Evolutionary conservation across 2,888 invertebrate genomes (phyloP).

Genomic region (Caradrina kadenii): DNA sequence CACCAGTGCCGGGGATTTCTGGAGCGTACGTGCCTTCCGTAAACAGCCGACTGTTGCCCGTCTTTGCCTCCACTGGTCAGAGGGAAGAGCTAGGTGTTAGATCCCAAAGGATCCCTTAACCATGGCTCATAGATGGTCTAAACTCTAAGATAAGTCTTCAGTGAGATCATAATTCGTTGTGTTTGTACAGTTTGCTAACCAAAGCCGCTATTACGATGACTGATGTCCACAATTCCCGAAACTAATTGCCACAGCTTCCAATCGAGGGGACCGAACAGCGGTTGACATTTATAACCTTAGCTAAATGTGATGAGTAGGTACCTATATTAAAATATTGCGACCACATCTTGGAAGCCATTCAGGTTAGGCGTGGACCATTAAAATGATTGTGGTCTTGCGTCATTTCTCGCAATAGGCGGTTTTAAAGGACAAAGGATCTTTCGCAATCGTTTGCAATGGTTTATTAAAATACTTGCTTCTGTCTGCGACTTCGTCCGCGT

Average conservation of each 20-base stretch:
- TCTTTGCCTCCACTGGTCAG: no score
- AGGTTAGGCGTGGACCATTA: slow-evolving; percentile 34
- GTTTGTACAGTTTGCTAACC: neutral
- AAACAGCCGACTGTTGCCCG: no score
- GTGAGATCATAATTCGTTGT: slow-evolving; percentile 25
- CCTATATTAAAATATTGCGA: slow-evolving; percentile 24
- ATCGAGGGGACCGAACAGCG: slow-evolving; percentile 23
- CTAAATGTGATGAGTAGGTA: slow-evolving; percentile 31
- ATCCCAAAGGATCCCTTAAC: no score
- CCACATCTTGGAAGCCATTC: slow-evolving; percentile 24
- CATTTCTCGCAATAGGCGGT: slow-evolving; percentile 22
- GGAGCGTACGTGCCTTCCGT: no score
- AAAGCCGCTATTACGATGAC: neutral
- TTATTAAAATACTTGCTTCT: slow-evolving; percentile 3
- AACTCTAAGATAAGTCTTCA: neutral
- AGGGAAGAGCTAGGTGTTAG: no score
- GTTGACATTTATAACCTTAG: slow-evolving; percentile 42
- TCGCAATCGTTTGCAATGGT: slow-evolving; percentile 6
- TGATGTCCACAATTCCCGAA: slow-evolving; percentile 7
- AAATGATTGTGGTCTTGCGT: slow-evolving; percentile 46
- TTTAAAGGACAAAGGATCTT: slow-evolving; percentile 33
- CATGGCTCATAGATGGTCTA: no score
- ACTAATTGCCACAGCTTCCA: slow-evolving; percentile 41
- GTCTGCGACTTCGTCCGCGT: no score
- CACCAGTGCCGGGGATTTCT: no score